Evolutionary conservation across 2,888 invertebrate genomes (phyloP), one percentile per base, ranked within the genome.

Genomic region (Eudemis profundana): DNA sequence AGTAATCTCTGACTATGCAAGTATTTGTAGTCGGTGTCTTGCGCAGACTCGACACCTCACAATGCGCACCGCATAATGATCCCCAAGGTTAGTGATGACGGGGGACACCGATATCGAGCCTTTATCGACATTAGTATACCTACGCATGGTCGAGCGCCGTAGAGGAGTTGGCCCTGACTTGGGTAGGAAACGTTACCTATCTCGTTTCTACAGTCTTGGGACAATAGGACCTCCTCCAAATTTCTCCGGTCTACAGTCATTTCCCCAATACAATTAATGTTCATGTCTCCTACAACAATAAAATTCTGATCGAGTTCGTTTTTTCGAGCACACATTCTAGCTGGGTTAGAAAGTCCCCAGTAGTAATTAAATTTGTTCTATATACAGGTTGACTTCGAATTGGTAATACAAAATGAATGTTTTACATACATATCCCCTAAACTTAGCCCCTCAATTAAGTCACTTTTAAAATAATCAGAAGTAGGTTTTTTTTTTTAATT

Each of bases 61-160:
- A n/a, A n/a, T n/a, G n/a, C 46, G 46, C 21, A 46, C 46, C 17
- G 46, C 46, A 21, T 21, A 19, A 12, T 46, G 46, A 19, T 46
- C 46, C 19, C 46, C 21, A 3, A 46, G 15, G 17, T 15, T 7
- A 14, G 44, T 44, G 17, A 17, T 17, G 4, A 44, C 15, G 2
- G 46, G 7, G 4, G 46, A 15, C 19, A 12, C 46, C 12, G 10
- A 12, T 19, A 46, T 10, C 12, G 46, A 46, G 21, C 7, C 46
- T 7, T 1, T 2, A 3, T 46, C 46, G 12, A 46, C 3, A 17
- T 46, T 46, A 21, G 7, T 17, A 12, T 46, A n/a, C n/a, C n/a
- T n/a, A 46, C 12, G 19, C 46, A 46, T 46, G 46, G 21, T 46
- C 46, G 12, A 46, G 46, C 10, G 47, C 47, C 23, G 47, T 49